Evolutionary conservation across 2,113 vertebrate genomes (phyloP), one percentile per base, ranked within the genome.

Genomic region (Neodon shergylaensis): DNA sequence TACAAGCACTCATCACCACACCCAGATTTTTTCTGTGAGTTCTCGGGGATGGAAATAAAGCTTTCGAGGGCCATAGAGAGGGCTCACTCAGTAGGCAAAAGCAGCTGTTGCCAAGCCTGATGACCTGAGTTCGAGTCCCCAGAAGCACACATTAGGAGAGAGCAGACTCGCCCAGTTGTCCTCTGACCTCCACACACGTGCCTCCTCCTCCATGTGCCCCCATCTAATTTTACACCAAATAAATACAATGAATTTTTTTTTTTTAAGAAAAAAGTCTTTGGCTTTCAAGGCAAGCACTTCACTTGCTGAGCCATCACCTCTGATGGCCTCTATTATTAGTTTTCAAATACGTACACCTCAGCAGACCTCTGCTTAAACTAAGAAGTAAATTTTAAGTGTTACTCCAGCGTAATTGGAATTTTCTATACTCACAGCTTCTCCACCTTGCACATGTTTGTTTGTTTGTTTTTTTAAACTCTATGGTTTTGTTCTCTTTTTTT

Each of bases 401-500:
- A 68, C 10, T 88, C 49, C 13, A 94, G 7, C 8, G 85, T 88
- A 77, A 42, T 61, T 95, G 1, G 12, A 73, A 94, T 92, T 8
- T 83, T 89, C 1, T 47, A 12, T 68, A 91, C 89, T 86, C 73
- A 79, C 9, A 95, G 28, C 11, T 36, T 95, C 36, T 76, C 94
- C 76, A 92, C 66, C 63, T 92, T 86, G 5, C 39, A 83, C 22
- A 78, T 72, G 44, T 11, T 49, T 49, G 10, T 49, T 49, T n/a
- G n/a, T n/a, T n/a, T n/a, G n/a, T 36, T 44, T 91, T 91, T 77
- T 39, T 5, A 5, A 73, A 92, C 42, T 63, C 68, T 92, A 54
- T 16, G 93, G 70, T 94, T 96, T 95, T 70, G 83, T 84, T 97
- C 42, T 93, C 7, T 87, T 74, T 95, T 91, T 91, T 87, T 76